phyloP scores from a whole-genome alignment of 2,113 vertebrate genomes.

The Catharus fuscescens region DNA sequence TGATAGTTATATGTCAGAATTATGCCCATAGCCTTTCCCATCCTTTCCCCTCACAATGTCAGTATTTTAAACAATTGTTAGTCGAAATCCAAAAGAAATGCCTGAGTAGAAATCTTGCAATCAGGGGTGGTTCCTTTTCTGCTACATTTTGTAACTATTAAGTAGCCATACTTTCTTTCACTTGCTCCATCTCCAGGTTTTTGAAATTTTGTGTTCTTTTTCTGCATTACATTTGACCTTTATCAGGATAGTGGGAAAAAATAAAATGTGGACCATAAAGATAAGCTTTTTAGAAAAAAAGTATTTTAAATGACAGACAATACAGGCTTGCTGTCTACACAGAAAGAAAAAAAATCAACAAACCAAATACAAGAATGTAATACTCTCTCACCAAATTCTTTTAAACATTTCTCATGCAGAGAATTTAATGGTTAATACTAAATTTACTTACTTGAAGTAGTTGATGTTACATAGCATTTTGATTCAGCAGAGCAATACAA shows the following conservation, averaged over 20 bases:
- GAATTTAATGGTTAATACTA: not conserved
- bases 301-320: not conserved
- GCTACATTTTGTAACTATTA: not conserved
- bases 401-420: not conserved
- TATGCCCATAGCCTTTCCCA: not conserved
- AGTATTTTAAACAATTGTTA: not conserved
- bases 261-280: not conserved
- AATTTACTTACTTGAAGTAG: not conserved
- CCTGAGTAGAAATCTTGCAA: not conserved
- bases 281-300: not conserved
- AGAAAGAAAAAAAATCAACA: not conserved
- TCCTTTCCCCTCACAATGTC: not conserved
- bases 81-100: not conserved
- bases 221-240: not conserved
- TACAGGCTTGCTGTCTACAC: not conserved
- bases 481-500: not conserved
- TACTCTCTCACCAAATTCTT: not conserved
- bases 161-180: not conserved
- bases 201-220: not conserved
- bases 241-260: not conserved
- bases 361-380: not conserved
- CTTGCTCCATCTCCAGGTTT: not conserved
- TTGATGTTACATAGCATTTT: not conserved
- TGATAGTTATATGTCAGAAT: not conserved
- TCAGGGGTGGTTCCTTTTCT: not conserved